Evolutionary conservation across 1,140 invertebrate species (phyloP), one percentile per base, ranked within the genome.

Genomic region (Maconellicoccus hirsutus): DNA sequence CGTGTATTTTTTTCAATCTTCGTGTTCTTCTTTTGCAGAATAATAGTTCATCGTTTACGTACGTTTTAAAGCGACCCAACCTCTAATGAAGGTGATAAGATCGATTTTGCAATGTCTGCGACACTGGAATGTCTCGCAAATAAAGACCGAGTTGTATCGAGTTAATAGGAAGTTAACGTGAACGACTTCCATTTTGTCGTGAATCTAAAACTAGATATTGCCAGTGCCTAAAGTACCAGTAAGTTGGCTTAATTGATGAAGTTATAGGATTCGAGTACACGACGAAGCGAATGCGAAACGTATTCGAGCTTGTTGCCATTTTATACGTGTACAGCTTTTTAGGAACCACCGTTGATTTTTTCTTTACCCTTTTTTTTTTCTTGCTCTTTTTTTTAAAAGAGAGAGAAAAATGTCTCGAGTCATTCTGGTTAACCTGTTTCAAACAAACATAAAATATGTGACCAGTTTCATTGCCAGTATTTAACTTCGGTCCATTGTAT

Each of bases 391-490:
- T n/a, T n/a, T n/a, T n/a, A n/a, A n/a, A n/a, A n/a, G n/a, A n/a
- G n/a, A 14, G 42, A 52, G 42, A 16, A 16, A 52, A 52, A 52
- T 52, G 42, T 52, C 42, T 52, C 42, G 42, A 52, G 42, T 52
- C 42, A 52, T 52, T 52, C 42, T 52, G 42, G 12, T 52, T 52
- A 52, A 52, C 42, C 42, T 52, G 42, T 52, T 52, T 52, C 42
- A 52, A 52, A 52, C 42, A 52, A 52, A 52, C 42, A 52, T 52
- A 52, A 52, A 52, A 52, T 52, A 52, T 52, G 42, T 52, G 42
- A 52, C 42, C 42, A 52, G 42, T 52, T 52, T 52, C 42, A 52
- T 52, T 19, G 42, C 42, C 42, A 52, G 42, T 52, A 52, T 52
- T 52, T 52, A 52, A 52, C 42, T 16, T 52, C 42, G 42, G 42